These are phyloP conservation scores for Nasua narica DNA, from an alignment of 2,797 vertebrate species.

Conservation along the genomic window DNA sequence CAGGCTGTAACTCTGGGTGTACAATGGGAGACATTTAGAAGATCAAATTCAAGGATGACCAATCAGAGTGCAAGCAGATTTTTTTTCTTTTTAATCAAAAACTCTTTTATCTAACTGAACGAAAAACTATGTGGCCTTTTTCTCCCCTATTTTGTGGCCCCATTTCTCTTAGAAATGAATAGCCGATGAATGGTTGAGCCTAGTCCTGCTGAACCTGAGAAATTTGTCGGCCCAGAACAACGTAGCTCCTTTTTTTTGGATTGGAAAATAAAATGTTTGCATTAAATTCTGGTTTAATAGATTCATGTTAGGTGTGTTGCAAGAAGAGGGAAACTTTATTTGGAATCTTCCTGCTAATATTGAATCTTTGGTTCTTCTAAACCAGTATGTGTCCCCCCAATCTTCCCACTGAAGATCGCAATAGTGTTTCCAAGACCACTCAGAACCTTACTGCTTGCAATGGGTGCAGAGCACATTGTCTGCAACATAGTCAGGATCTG, in stretches of 20 bases:
- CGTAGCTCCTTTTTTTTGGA: neutral
- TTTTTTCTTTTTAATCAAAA: neutral
- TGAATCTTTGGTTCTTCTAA: neutral
- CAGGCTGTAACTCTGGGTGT: neutral
- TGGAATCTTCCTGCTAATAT: neutral
- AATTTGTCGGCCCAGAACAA: neutral
- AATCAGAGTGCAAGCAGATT: neutral
- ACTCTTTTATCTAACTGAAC: neutral
- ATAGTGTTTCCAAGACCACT: neutral
- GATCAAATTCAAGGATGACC: neutral
- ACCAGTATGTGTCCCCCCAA: neutral
- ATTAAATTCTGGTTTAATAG: constrained; percentile 41
- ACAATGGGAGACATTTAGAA: neutral
- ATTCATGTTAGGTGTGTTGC: neutral
- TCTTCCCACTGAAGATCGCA: neutral
- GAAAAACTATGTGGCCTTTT: neutral
- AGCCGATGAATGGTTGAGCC: neutral
- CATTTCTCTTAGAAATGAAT: neutral
- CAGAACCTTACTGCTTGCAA: neutral
- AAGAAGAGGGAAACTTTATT: neutral
- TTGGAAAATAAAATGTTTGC: constrained; percentile 28
- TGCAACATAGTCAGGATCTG: neutral
- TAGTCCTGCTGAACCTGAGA: neutral
- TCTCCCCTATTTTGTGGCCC: no score
- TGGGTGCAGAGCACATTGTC: neutral